These are phyloP conservation scores for Bombus waltoni DNA, from an alignment of 1,140 invertebrate species.

Conservation along the genomic window DNA sequence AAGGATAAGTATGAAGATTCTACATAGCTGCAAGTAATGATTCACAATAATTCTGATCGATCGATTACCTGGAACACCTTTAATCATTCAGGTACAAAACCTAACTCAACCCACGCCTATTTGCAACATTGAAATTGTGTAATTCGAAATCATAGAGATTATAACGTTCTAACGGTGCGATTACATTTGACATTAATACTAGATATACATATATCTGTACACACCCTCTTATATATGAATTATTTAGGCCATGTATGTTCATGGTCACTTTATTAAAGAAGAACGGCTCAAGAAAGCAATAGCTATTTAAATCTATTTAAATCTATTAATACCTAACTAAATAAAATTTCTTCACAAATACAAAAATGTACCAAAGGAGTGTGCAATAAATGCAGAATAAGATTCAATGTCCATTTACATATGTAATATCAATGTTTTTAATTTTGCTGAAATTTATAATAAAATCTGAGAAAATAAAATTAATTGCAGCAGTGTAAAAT, in stretches of 20 bases:
- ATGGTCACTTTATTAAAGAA: background rate
- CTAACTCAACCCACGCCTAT: background rate
- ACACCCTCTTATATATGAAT: background rate
- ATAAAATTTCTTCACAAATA: background rate
- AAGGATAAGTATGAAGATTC: background rate
- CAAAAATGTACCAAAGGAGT: background rate
- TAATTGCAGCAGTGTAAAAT: background rate
- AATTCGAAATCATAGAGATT: slow-evolving; percentile 21
- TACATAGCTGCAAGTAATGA: background rate
- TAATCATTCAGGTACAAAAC: background rate
- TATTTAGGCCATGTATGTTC: too few relatives aligned
- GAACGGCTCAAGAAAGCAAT: background rate
- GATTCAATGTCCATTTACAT: background rate
- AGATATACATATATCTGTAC: background rate
- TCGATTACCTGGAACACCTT: slow-evolving; percentile 11
- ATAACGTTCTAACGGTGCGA: background rate
- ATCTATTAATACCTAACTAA: too few relatives aligned
- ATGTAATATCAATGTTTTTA: background rate
- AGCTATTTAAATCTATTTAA: too few relatives aligned
- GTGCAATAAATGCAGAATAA: background rate
- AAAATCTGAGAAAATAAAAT: background rate
- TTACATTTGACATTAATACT: background rate
- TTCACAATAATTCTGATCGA: slow-evolving; percentile 15
- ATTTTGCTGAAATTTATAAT: background rate
- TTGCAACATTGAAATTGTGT: background rate